phyloP scores from a whole-genome alignment of 2,888 invertebrate genomes.

The Drosophila aldrichi region DNA sequence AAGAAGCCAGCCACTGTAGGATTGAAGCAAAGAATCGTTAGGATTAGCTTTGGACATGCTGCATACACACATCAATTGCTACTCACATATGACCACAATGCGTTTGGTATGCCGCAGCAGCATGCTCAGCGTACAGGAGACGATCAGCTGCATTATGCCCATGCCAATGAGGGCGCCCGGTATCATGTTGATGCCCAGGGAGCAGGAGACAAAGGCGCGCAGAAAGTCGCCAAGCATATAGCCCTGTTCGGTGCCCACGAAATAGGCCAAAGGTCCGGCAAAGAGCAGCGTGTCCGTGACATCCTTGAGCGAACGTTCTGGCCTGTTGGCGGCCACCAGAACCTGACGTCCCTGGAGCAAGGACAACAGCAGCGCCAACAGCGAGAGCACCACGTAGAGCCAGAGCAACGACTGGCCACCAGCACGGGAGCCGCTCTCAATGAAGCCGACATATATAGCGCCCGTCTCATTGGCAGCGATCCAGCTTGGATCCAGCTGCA shows the following conservation, averaged over 20 bases:
- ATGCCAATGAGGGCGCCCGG: slow-evolving; percentile 91
- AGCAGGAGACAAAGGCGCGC: slow-evolving; percentile 93
- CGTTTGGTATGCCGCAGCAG: slow-evolving; percentile 90
- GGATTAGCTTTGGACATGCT: neutral
- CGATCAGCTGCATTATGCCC: slow-evolving; percentile 91
- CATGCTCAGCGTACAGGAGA: slow-evolving; percentile 93
- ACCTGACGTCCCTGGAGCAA: slow-evolving; percentile 77
- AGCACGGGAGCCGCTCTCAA: slow-evolving; percentile 72
- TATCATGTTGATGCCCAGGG: slow-evolving; percentile 90
- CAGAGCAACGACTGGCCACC: slow-evolving; percentile 81
- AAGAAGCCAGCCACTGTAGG: slow-evolving; percentile 91
- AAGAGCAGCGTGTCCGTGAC: slow-evolving; percentile 87
- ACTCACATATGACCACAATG: slow-evolving; percentile 90
- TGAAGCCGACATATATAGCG: slow-evolving; percentile 79
- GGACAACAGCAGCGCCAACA: slow-evolving; percentile 85
- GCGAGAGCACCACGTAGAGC: slow-evolving; percentile 85
- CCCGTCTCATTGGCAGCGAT: slow-evolving; percentile 27
- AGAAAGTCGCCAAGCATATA: slow-evolving; percentile 94
- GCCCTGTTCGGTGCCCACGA: slow-evolving; percentile 93
- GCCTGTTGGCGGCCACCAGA: slow-evolving; percentile 85
- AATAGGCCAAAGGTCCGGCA: slow-evolving; percentile 91
- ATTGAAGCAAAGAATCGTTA: neutral
- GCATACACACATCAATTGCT: neutral
- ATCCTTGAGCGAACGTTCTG: slow-evolving; percentile 86
- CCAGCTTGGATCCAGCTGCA: slow-evolving; percentile 29